Conservation (phyloP, 2,113 vertebrate genomes). For the Corythaixoides concolor region DNA sequence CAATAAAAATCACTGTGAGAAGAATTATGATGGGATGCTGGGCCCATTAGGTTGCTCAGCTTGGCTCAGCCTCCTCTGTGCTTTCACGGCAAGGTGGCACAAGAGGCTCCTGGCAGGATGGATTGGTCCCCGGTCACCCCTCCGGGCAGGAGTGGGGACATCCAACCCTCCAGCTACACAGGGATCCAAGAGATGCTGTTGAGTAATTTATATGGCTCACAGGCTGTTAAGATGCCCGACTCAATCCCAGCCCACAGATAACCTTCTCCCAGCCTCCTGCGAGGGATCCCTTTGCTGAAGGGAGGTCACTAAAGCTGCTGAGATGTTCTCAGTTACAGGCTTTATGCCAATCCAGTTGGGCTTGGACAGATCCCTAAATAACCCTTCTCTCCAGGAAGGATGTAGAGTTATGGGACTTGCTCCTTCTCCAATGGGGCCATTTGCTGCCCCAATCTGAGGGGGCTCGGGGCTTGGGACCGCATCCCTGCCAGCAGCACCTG, state of each 20-base stretch:
- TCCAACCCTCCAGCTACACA: not conserved
- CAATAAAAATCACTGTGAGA: not conserved
- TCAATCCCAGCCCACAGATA: accelerated
- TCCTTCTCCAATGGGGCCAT: accelerated
- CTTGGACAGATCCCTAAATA: not conserved
- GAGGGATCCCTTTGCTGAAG: not conserved
- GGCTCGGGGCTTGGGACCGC: not conserved
- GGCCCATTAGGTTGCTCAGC: not conserved
- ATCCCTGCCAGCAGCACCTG: not conserved
- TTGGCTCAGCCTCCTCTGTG: not conserved
- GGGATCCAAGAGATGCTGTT: not conserved
- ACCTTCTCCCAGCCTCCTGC: not conserved
- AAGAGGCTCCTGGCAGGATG: not conserved
- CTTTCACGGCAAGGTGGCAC: not conserved
- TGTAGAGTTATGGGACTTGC: not conserved
- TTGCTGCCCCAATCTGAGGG: accelerated
- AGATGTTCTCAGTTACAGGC: not conserved
- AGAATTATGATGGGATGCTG: not conserved
- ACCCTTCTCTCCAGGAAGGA: not conserved
- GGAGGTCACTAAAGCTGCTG: not conserved
- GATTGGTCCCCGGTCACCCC: not conserved
- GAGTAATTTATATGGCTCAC: not conserved
- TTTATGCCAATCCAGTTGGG: not conserved
- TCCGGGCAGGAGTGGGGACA: not conserved
- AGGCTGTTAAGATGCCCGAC: not conserved